These are phyloP conservation scores for Octodonta nipae DNA, from an alignment of 2,888 invertebrate species.

Conservation along the genomic window DNA sequence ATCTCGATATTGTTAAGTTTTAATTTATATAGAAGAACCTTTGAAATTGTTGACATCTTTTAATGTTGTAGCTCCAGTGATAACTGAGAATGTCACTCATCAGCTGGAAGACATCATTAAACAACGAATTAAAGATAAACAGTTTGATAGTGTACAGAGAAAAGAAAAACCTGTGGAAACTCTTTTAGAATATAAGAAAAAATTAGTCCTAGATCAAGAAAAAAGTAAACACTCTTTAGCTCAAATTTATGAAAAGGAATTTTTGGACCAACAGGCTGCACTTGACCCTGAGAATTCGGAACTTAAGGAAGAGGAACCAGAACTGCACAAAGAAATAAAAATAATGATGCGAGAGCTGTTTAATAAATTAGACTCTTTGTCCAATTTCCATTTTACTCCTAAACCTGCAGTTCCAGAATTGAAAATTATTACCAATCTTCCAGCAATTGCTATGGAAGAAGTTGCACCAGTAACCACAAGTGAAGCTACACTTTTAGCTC, in stretches of 20 bases:
- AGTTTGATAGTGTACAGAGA: conserved; percentile 84
- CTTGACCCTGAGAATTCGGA: conserved; percentile 42
- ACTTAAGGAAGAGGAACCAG: conserved; percentile 52
- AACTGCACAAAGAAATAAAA: conserved; percentile 65
- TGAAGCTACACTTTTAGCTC: conserved; percentile 74
- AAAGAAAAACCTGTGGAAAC: conserved; percentile 76
- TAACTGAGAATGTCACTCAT: conserved; percentile 80
- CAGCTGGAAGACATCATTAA: conserved; percentile 82
- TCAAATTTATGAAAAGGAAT: conserved; percentile 86
- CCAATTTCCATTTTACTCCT: conserved; percentile 90
- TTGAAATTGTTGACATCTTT: neutral
- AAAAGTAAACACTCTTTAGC: conserved; percentile 88
- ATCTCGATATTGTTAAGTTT: neutral
- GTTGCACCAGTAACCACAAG: conserved; percentile 82
- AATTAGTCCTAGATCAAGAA: conserved; percentile 77
- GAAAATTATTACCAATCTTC: conserved; percentile 79
- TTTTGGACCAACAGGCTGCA: conserved; percentile 51
- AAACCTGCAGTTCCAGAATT: conserved; percentile 73
- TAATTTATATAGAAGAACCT: neutral
- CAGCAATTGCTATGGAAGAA: conserved; percentile 88
- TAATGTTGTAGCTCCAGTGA: conserved; percentile 56
- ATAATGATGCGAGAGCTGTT: conserved; percentile 64
- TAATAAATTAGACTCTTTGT: conserved; percentile 76
- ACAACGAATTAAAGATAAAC: conserved; percentile 81
- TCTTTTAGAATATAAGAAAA: conserved; percentile 73